phyloP scores from a whole-genome alignment of 2,888 invertebrate species.

The Lacanobia oleracea region DNA sequence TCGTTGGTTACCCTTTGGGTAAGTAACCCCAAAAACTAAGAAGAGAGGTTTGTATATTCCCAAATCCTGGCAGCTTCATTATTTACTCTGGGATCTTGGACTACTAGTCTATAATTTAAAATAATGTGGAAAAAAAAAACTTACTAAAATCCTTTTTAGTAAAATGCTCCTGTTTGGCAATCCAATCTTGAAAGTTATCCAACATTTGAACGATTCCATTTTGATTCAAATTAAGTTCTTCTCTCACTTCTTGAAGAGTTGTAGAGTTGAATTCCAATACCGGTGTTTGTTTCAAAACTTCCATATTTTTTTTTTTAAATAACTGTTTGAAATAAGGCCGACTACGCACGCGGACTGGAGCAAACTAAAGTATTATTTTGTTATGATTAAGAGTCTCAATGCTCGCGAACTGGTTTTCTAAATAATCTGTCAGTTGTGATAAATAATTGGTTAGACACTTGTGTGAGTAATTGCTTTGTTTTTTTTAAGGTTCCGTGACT shows the following conservation, averaged over 20 bases:
- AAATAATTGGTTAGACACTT: not conserved
- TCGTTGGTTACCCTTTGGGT: no score
- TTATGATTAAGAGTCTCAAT: not conserved
- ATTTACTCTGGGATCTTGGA: no score
- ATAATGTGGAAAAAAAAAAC: conserved; percentile 42
- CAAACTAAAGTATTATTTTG: no score
- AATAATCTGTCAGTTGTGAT: not conserved
- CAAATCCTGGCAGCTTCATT: no score
- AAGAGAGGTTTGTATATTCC: no score
- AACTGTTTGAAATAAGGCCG: not conserved
- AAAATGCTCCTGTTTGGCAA: conserved; percentile 75
- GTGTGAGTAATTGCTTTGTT: not conserved
- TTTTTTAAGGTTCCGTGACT: no score
- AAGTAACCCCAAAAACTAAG: no score
- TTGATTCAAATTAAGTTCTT: conserved; percentile 66
- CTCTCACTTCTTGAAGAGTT: conserved; percentile 67
- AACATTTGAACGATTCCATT: conserved; percentile 68
- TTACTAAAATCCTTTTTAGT: conserved; percentile 72
- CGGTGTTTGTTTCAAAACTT: conserved; percentile 17
- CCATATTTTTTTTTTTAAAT: not conserved
- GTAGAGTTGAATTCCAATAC: conserved; percentile 60
- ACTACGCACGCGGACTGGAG: no score
- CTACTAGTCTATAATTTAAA: not conserved
- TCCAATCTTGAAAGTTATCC: conserved; percentile 72
- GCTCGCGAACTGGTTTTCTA: not conserved